Base-by-base conservation (phyloP, 2,888 invertebrate species). In the Trissoscelio sp. region DNA sequence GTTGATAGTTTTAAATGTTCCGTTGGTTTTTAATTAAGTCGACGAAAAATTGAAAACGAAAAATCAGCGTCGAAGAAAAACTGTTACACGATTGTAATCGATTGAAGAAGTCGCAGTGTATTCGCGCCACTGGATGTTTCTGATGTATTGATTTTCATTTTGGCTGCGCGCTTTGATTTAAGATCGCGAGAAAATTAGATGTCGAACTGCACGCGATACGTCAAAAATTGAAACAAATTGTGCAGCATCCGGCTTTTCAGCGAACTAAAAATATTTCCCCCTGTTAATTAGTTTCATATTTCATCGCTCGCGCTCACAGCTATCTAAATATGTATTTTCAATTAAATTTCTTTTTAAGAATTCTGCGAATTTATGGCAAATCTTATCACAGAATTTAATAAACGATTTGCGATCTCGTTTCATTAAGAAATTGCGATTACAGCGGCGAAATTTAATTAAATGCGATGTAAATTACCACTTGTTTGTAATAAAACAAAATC, bases 161-260 rank as follows among this genome's bases (percentile, higher is more conserved):
- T 28, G 31, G 24, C 31, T n/a, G n/a, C 11, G 53, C 20, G 28
- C 39, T 67, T 73, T 73, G 73, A 67, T 72, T 79, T 66, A 79
- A 53, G 67, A 58, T 60, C 67, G 42, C 60, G 55, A 34, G 67
- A 73, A 66, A 79, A 79, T 79, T 79, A 53, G 72, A 67, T 62
- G 66, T 73, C 79, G 60, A 79, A 73, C 42, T 58, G 57, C 73
- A 79, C 67, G 72, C 78, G 78, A 79, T 79, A 58, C 39, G 64
- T 72, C 72, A 64, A 62, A 66, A 66, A 58, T 66, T 64, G 66
- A 72, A 79, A 79, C 62, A 60, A 69, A 79, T 67, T 44, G 73
- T 9, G 14, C 66, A 31, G 48, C 66, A 37, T 53, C 57, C 57
- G 28, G 28, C 62, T 66, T 79, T 51, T 48, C 57, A 24, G 44